These are phyloP conservation scores for Sebastes taczanowskii DNA, from an alignment of 2,797 vertebrate species.

Conservation along the genomic window DNA sequence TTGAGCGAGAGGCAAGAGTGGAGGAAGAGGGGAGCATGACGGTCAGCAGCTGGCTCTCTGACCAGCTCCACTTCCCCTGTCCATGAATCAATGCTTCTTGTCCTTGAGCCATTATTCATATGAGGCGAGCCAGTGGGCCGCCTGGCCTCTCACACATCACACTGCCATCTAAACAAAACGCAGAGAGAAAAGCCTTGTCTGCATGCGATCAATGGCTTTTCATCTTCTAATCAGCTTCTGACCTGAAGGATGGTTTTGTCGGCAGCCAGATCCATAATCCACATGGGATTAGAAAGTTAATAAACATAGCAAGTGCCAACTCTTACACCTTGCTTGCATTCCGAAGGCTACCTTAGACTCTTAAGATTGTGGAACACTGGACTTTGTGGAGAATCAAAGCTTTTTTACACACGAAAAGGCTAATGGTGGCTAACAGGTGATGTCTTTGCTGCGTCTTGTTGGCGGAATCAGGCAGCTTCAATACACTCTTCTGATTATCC, in stretches of 20 bases:
- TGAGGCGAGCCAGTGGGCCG: constrained; percentile 33
- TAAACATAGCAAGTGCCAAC: constrained; percentile 20
- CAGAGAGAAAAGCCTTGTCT: constrained; percentile 28
- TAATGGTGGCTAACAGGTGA: constrained; percentile 27
- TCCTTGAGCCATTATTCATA: constrained; percentile 79
- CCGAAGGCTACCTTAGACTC: neutral
- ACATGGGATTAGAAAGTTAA: constrained; percentile 52
- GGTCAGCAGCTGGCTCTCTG: constrained; percentile 71
- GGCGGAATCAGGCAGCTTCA: constrained; percentile 44
- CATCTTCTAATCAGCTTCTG: constrained; percentile 71
- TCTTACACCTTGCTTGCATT: constrained; percentile 12
- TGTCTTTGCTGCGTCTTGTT: constrained; percentile 37
- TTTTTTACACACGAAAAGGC: constrained; percentile 5
- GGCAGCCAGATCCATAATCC: constrained; percentile 44
- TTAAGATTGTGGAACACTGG: neutral
- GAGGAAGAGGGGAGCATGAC: constrained; percentile 49
- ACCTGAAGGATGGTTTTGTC: constrained; percentile 43
- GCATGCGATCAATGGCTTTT: constrained; percentile 65
- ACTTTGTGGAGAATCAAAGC: constrained; percentile 32
- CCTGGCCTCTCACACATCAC: constrained; percentile 53
- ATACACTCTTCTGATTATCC: constrained; percentile 63
- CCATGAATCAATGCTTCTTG: constrained; percentile 76
- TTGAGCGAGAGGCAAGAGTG: constrained; percentile 32
- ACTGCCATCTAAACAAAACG: constrained; percentile 50
- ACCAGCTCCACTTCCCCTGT: constrained; percentile 63